Evolutionary conservation across 2,113 vertebrate genomes (phyloP).

Genomic region (Coryphaenoides rupestris): DNA sequence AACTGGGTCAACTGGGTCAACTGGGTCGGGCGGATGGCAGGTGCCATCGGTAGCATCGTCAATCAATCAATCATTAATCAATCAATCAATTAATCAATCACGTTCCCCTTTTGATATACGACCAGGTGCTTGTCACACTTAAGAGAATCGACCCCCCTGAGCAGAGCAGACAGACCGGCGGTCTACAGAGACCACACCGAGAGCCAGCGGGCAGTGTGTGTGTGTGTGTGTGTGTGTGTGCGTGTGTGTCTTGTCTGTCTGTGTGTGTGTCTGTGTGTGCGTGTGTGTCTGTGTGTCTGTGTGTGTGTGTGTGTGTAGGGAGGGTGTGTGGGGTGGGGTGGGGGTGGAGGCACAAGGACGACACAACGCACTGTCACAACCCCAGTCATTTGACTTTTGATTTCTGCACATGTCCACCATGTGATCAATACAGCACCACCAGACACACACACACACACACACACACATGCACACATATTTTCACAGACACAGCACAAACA

Average conservation of each 20-base stretch:
- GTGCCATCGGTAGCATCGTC: slow-evolving; percentile 17
- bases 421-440: slow-evolving; percentile 72
- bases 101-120: background rate
- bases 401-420: slow-evolving; percentile 35
- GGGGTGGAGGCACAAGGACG: slow-evolving; percentile 73
- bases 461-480: no score
- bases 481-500: no score
- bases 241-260: no score
- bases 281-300: no score
- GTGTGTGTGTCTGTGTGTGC: no score
- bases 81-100: slow-evolving; percentile 17
- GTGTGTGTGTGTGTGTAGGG: no score
- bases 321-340: slow-evolving; percentile 67
- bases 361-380: slow-evolving; percentile 51
- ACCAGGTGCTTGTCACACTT: slow-evolving; percentile 60
- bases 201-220: background rate
- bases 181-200: no score
- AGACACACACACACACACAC: no score
- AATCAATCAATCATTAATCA: slow-evolving; percentile 10
- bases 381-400: slow-evolving; percentile 57
- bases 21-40: background rate
- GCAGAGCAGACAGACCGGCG: no score
- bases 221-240: no score
- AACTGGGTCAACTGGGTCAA: background rate
- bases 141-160: slow-evolving; percentile 61